Conservation (phyloP, 2,888 invertebrate species). For the Spicauda simplicius region DNA sequence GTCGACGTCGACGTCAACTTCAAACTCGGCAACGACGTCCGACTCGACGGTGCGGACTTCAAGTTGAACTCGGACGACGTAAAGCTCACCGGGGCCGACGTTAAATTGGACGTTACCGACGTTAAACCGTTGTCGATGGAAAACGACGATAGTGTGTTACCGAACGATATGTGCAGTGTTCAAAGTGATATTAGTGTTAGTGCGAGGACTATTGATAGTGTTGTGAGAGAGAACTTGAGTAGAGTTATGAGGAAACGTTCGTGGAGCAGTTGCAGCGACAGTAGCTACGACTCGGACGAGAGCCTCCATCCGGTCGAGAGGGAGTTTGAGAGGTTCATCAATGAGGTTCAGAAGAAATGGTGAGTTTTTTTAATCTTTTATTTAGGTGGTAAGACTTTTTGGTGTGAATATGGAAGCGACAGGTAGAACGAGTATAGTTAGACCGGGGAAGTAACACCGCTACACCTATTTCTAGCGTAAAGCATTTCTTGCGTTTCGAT, state of each 20-base stretch:
- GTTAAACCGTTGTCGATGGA: conserved; percentile 42
- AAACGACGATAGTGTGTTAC: conserved; percentile 43
- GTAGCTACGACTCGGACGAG: conserved; percentile 72
- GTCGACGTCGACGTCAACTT: conserved; percentile 42
- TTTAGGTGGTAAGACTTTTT: too few relatives aligned
- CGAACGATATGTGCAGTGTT: conserved; percentile 54
- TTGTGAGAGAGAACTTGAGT: conserved; percentile 55
- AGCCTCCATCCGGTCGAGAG: conserved; percentile 72
- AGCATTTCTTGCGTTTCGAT: too few relatives aligned
- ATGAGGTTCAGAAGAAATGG: conserved; percentile 79
- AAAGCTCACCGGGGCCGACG: conserved; percentile 41
- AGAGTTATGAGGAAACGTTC: conserved; percentile 63
- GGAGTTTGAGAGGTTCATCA: conserved; percentile 74
- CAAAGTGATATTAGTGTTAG: conserved; percentile 71
- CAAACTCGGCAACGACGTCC: conserved; percentile 39
- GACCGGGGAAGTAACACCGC: too few relatives aligned
- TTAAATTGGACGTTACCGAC: conserved; percentile 34
- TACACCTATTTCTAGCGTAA: too few relatives aligned
- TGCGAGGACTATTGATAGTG: conserved; percentile 59
- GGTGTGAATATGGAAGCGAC: neutral
- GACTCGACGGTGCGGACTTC: conserved; percentile 34
- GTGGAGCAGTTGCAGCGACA: conserved; percentile 68
- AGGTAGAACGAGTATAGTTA: too few relatives aligned
- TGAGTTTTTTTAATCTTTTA: conserved; percentile 50
- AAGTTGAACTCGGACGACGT: conserved; percentile 40